Evolutionary conservation across 2,113 vertebrate species (phyloP), one percentile per base, ranked within the genome.

Genomic region (Campylorhamphus procurvoides): DNA sequence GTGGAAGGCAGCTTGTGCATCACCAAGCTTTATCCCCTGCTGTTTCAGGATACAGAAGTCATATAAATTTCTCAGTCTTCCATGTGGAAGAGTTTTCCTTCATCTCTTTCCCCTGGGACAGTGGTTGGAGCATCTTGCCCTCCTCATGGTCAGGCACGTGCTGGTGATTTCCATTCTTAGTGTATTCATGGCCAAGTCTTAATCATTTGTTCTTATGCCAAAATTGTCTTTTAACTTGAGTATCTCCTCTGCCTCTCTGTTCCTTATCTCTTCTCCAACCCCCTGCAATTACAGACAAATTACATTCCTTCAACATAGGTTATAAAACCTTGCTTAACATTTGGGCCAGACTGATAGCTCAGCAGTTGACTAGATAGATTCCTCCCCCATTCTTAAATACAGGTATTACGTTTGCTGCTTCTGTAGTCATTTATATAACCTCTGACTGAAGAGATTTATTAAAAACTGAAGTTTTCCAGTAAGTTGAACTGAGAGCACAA

Each of bases 131-230:
- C 60, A 73, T 77, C 60, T 89, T 3, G 0, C 59, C 29, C 52
- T 67, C 56, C 47, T 55, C 66, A 7, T 64, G 27, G 85, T 66
- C 58, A 77, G 76, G 63, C 73, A 67, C 6, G 6, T 74, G 75
- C 90, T 74, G 59, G 64, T 89, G 89, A 81, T 92, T 86, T 92
- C 86, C 68, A 81, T 68, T 92, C 83, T 55, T 18, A 13, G 2
- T 35, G 76, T 47, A 28, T 84, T 90, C 0, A 0, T 3, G 0
- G 92, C 83, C 92, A 90, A 92, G 56, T 59, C 55, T 86, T 90
- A 74, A 95, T 93, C 27, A 76, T 96, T 87, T 94, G 77, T 94
- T 96, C 84, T 71, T 72, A 28, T 53, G 91, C 94, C 94, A 95
- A 35, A 94, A 62, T 64, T 89, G 56, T 89, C 87, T 96, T 92